Evolutionary conservation across 2,888 invertebrate genomes (phyloP), one percentile per base, ranked within the genome.

Genomic region (Thereva nobilitata): DNA sequence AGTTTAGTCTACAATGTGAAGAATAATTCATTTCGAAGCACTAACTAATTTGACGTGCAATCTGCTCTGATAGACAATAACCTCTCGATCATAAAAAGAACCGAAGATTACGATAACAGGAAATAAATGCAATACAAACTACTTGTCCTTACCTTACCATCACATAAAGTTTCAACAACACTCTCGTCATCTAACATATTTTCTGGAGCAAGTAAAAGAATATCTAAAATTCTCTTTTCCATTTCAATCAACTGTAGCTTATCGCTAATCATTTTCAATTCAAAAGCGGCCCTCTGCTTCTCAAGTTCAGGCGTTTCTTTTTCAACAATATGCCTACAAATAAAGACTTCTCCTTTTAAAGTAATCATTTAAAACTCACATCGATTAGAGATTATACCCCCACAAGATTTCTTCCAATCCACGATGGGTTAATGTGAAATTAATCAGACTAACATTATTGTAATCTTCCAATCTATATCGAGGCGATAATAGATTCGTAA

Each of bases 181-280:
- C 92, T 93, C 77, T 96, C 96, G 76, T 96, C 95, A 77, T 97
- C 96, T 49, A 97, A 84, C 73, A 97, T 94, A 77, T 95, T 94
- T 4, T 94, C 95, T 70, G 93, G 88, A 0, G 92, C 90, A 53
- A 90, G 85, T 75, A 92, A 93, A 2, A 96, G 82, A 56, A 95
- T 84, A 72, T 87, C 86, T 7, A 97, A 82, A 70, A 96, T 95
- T 80, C 93, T 95, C 76, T 95, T 94, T 82, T 97, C 96, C 70
- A 96, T 90, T 57, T 86, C 87, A 70, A 93, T 86, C 67, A 96
- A 80, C 71, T 93, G 91, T 37, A 88, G 89, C 78, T 93, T 94
- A 76, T 95, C 94, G 0, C 87, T 83, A 74, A 94, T 94, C 71
- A 95, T 95, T 73, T 90, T 88, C 23, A 90, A 84, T 49, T 95